Percentiles rank a stretch among this genome's conserved stretches.
Conservation (phyloP, 2,888 invertebrate species). For the Hartigia nigra region DNA sequence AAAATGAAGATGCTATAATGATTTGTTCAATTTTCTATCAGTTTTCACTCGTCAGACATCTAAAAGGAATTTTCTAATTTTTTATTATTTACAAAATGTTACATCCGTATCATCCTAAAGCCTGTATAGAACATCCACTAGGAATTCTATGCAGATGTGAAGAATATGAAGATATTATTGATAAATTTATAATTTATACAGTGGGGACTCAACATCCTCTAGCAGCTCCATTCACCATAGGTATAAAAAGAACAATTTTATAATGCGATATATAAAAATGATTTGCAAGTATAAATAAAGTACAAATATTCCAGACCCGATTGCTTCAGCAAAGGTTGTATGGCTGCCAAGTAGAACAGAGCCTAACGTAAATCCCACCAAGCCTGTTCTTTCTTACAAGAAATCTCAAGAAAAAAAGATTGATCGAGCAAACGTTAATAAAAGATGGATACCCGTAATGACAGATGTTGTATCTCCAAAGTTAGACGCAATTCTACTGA, state of each 20-base stretch:
- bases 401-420: conserved; percentile 16
- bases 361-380: conserved; percentile 25
- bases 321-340: conserved; percentile 28
- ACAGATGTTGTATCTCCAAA: conserved; percentile 29
- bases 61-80: neutral
- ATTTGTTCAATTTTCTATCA: neutral
- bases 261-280: neutral
- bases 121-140: conserved; percentile 36
- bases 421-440: conserved; percentile 23
- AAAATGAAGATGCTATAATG: conserved; percentile 7
- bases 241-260: conserved; percentile 15
- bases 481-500: conserved; percentile 7
- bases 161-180: conserved; percentile 32
- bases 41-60: neutral
- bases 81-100: neutral
- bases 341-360: conserved; percentile 32
- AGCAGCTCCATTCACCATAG: conserved; percentile 10
- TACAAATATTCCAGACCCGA: conserved; percentile 24
- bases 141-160: conserved; percentile 41
- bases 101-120: conserved; percentile 16
- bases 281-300: neutral
- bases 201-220: conserved; percentile 4
- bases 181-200: conserved; percentile 24
- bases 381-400: conserved; percentile 22
- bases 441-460: conserved; percentile 31